These are phyloP conservation scores for Turritopsis dohrnii DNA, from an alignment of 30 jellyfish, hydroid and myxozoan species.

Conservation along the genomic window DNA sequence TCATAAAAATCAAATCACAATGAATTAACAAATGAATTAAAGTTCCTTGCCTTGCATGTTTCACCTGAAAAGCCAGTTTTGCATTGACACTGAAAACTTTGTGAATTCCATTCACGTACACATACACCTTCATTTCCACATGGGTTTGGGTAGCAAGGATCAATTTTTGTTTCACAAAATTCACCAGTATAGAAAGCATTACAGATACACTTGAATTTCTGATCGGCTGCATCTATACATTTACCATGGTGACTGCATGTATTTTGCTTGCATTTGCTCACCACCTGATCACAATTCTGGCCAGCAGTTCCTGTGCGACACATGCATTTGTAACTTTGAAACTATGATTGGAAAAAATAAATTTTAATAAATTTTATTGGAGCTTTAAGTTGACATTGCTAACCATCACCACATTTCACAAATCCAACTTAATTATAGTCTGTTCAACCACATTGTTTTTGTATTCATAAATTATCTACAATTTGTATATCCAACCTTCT, in stretches of 20 bases:
- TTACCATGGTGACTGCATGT: constrained; percentile 62
- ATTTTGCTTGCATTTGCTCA: constrained; percentile 50
- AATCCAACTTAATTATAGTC: too few species aligned
- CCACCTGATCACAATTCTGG: constrained; percentile 57
- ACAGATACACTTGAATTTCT: constrained; percentile 74
- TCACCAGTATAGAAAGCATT: constrained; percentile 67
- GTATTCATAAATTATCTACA: too few species aligned
- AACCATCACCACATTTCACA: not conserved
- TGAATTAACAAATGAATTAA: too few species aligned
- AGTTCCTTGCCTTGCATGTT: constrained; percentile 70
- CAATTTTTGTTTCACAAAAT: constrained; percentile 72
- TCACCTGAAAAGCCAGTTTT: constrained; percentile 75
- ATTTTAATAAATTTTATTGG: not conserved
- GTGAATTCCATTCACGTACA: constrained; percentile 15
- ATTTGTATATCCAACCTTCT: too few species aligned
- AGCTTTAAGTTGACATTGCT: not conserved
- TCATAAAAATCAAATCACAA: too few species aligned
- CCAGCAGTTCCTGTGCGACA: constrained; percentile 82
- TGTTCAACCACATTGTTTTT: too few species aligned
- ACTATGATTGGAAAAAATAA: constrained; percentile 30
- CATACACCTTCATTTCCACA: constrained; percentile 72
- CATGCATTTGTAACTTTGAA: constrained; percentile 63
- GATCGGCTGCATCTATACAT: constrained; percentile 68
- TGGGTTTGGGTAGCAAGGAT: constrained; percentile 72
- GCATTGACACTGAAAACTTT: constrained; percentile 67